Evolutionary conservation across 2,113 vertebrate genomes (phyloP), one percentile per base, ranked within the genome.

Genomic region (Chlorodrepanis virens): DNA sequence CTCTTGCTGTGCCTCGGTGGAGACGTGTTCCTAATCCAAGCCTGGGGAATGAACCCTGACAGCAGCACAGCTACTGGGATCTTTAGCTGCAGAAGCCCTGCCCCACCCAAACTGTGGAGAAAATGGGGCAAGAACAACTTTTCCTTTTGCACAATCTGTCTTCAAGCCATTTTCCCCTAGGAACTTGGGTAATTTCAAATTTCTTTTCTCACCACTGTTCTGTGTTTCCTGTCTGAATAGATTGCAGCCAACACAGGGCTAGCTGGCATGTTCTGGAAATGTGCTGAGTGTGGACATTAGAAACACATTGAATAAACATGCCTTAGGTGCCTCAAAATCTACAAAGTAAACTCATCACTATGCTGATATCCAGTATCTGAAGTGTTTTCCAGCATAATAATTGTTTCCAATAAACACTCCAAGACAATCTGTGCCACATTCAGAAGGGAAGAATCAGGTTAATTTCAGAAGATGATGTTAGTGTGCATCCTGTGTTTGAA

Each of bases 21-120:
- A 59, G 13, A 31, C 0, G 0, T 11, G 12, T 19, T 89, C 56
- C 52, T 89, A 37, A 49, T 27, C 39, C 47, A 50, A 28, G 3
- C 4, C 31, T 72, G 71, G 17, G 39, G 11, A 72, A 67, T 10
- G 7, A 81, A 29, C 22, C 37, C 57, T 65, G 22, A 53, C 25
- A 63, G 50, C 64, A 89, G 28, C 49, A 77, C 24, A 42, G 6
- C 44, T 54, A 15, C 8, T 7, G 23, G 4, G 7, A 74, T 53
- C 45, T 63, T 50, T 17, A 59, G 39, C 2, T 40, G 15, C 1
- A 65, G 65, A 78, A 69, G 22, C 27, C 6, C 47, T 56, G 64
- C 7, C 28, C 19, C 22, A 2, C 14, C 33, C 12, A 31, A 63
- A 54, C 33, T 16, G 10, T 6, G 39, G 29, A 74, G 28, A 81